phyloP scores from a whole-genome alignment of 2,797 vertebrate genomes.

The Urosaurus nigricauda region DNA sequence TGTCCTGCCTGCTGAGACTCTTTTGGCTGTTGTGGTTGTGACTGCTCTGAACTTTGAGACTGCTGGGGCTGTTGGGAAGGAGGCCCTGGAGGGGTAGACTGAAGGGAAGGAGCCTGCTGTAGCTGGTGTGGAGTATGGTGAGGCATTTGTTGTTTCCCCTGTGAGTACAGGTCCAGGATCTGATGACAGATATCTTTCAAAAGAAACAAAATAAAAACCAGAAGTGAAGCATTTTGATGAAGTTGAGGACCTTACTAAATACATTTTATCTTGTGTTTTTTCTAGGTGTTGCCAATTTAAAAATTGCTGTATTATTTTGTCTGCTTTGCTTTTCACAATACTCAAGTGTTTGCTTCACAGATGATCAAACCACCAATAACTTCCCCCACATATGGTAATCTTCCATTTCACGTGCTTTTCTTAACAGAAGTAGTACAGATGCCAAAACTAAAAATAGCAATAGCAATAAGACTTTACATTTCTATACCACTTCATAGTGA shows the following conservation, averaged over 20 bases:
- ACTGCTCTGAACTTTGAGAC: conserved; percentile 79
- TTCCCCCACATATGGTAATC: too few relatives aligned
- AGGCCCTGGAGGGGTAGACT: conserved; percentile 76
- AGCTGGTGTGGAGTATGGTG: conserved; percentile 85
- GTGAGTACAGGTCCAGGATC: conserved; percentile 97
- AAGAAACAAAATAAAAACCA: background rate
- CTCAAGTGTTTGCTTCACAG: background rate
- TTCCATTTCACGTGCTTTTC: background rate
- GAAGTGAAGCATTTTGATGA: conserved; percentile 11
- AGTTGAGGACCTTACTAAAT: background rate
- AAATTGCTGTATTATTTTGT: background rate
- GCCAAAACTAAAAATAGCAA: background rate
- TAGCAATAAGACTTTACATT: too few relatives aligned
- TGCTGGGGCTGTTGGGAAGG: conserved; percentile 74
- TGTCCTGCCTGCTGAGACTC: conserved; percentile 70
- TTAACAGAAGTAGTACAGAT: background rate
- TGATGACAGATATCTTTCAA: conserved; percentile 95
- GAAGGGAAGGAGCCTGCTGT: conserved; percentile 80
- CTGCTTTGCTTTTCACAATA: background rate
- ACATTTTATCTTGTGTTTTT: background rate
- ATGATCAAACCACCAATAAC: background rate
- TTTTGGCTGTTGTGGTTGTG: conserved; percentile 86
- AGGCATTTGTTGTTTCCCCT: conserved; percentile 97
- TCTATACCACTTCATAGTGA: too few relatives aligned
- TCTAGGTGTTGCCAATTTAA: background rate